Evolutionary conservation across 2,797 vertebrate species (phyloP).

Genomic region (Characodon lateralis): DNA sequence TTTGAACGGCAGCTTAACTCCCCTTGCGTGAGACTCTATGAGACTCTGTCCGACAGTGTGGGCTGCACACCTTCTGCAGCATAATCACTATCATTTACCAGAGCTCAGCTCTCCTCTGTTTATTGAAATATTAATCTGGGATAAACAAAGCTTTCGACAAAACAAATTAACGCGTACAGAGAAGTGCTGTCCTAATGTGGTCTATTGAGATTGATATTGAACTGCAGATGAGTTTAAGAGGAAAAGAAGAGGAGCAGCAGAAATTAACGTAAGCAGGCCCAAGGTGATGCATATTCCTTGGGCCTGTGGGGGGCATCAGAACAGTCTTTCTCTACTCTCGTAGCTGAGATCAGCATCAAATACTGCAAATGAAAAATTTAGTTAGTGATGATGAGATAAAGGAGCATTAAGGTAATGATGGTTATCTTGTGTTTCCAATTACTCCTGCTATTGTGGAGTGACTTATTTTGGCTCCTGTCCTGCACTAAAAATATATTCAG

Average conservation of each 20-base stretch:
- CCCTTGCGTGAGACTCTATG: constrained; percentile 61
- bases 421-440: constrained; percentile 61
- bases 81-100: constrained; percentile 84
- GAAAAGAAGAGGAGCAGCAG: constrained; percentile 36
- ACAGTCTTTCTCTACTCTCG: constrained; percentile 62
- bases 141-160: constrained; percentile 84
- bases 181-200: constrained; percentile 73
- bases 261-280: constrained; percentile 50
- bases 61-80: constrained; percentile 62
- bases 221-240: constrained; percentile 59
- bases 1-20: constrained; percentile 70
- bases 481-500: constrained; percentile 74
- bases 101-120: constrained; percentile 71
- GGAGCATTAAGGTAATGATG: constrained; percentile 56
- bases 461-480: constrained; percentile 50
- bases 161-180: constrained; percentile 79
- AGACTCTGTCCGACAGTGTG: constrained; percentile 65
- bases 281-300: constrained; percentile 70
- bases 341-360: constrained; percentile 65
- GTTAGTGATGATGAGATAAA: constrained; percentile 62
- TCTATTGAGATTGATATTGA: constrained; percentile 78
- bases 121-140: constrained; percentile 83
- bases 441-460: constrained; percentile 55
- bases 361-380: constrained; percentile 47
- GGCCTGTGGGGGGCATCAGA: constrained; percentile 56